phyloP scores from a whole-genome alignment of 1,140 invertebrate species.

The Maniola jurtina region DNA sequence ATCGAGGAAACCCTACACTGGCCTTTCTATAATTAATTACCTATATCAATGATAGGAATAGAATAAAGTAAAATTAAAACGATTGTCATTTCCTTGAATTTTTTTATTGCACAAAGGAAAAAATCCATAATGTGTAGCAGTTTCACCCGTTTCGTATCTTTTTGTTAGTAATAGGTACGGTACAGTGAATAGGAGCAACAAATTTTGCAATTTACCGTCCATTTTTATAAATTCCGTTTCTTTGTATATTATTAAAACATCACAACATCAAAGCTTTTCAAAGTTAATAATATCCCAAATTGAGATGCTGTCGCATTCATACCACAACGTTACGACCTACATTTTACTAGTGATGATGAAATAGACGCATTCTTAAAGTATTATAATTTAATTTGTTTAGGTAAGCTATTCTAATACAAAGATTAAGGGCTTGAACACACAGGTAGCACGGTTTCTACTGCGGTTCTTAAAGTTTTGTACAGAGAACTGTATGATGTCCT shows the following conservation, averaged over 20 bases:
- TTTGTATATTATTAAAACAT: background rate
- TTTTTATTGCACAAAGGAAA: background rate
- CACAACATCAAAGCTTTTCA: background rate
- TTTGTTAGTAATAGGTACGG: background rate
- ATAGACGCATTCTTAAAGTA: background rate
- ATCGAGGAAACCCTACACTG: conserved; percentile 51
- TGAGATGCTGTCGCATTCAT: conserved; percentile 2
- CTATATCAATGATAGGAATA: background rate
- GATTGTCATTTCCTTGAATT: too few species aligned
- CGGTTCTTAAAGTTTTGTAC: too few species aligned
- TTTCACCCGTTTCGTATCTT: background rate
- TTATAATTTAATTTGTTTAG: background rate
- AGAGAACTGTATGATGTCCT: too few species aligned
- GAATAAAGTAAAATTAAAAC: background rate
- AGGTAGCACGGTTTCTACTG: too few species aligned
- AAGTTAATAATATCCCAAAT: conserved; percentile 3
- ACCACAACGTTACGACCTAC: background rate
- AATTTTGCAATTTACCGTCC: background rate
- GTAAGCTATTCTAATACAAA: too few species aligned
- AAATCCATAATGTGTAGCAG: background rate
- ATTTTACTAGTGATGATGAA: background rate
- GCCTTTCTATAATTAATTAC: conserved; percentile 5
- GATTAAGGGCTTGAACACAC: too few species aligned
- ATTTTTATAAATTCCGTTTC: background rate
- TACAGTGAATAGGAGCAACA: background rate